phyloP scores from a whole-genome alignment of 2,113 vertebrate genomes.

The Corythaeola cristata region DNA sequence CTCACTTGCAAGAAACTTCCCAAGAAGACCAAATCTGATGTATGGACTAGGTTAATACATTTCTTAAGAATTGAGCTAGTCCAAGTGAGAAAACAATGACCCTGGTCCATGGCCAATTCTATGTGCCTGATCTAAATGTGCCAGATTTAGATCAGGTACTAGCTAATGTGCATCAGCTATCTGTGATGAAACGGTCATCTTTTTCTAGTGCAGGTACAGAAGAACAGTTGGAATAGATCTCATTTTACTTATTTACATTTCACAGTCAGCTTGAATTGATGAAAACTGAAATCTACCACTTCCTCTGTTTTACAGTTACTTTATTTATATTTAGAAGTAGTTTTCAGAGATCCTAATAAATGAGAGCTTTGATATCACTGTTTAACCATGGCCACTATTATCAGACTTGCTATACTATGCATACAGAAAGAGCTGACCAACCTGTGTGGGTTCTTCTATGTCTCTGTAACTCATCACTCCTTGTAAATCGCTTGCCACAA shows the following conservation, averaged over 20 bases:
- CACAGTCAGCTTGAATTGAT: neutral
- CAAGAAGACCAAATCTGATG: neutral
- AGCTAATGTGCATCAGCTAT: neutral
- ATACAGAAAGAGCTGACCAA: constrained; percentile 21
- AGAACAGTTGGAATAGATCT: neutral
- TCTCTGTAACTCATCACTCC: constrained; percentile 96
- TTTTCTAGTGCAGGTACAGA: neutral
- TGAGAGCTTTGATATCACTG: neutral
- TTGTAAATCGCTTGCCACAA: constrained; percentile 96
- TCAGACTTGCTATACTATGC: neutral
- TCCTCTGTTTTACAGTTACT: neutral
- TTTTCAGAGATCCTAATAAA: neutral
- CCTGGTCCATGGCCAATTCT: neutral
- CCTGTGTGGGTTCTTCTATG: constrained; percentile 98
- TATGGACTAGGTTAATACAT: neutral
- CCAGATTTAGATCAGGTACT: neutral
- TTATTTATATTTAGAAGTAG: neutral
- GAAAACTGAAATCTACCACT: neutral
- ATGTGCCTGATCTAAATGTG: neutral
- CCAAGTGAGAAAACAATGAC: neutral
- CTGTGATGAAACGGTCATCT: neutral
- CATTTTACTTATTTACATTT: neutral
- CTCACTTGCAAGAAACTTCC: neutral
- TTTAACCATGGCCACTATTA: neutral
- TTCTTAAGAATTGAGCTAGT: neutral